phyloP scores from a whole-genome alignment of 2,888 invertebrate genomes.

The Falcaria lacertinaria region DNA sequence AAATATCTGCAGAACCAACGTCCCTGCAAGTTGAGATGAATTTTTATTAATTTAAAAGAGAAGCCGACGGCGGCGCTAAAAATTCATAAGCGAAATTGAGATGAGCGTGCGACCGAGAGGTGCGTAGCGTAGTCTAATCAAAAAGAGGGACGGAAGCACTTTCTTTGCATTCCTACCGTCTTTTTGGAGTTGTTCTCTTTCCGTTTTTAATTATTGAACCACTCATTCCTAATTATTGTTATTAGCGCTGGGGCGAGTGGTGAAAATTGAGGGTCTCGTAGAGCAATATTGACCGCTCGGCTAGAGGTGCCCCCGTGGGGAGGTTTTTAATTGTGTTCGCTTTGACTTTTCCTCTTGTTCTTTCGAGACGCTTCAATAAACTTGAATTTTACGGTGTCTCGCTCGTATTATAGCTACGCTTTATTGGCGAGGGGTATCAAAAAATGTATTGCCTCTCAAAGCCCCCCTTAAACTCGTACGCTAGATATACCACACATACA shows the following conservation, averaged over 20 bases:
- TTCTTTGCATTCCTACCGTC: conserved; percentile 51
- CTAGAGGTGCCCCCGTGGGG: conserved; percentile 61
- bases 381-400: conserved; percentile 67
- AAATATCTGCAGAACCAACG: conserved; percentile 2
- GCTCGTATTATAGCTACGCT: conserved; percentile 53
- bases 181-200: conserved; percentile 74
- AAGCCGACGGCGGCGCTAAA: conserved; percentile 40
- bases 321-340: conserved; percentile 74
- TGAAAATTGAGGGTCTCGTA: conserved; percentile 76
- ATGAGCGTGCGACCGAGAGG: conserved; percentile 41
- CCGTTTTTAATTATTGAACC: conserved; percentile 82
- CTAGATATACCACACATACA: conserved; percentile 1
- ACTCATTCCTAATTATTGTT: conserved; percentile 82
- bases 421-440: conserved; percentile 46
- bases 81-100: conserved; percentile 63
- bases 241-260: conserved; percentile 77
- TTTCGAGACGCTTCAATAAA: conserved; percentile 73
- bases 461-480: not conserved
- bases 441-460: conserved; percentile 26
- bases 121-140: conserved; percentile 25
- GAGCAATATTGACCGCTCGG: conserved; percentile 74
- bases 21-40: conserved; percentile 33
- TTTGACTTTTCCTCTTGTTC: conserved; percentile 75
- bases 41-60: conserved; percentile 67
- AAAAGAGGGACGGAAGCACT: conserved; percentile 38